Conservation (phyloP, 1,140 invertebrate species). For the Harpegnathos saltator region DNA sequence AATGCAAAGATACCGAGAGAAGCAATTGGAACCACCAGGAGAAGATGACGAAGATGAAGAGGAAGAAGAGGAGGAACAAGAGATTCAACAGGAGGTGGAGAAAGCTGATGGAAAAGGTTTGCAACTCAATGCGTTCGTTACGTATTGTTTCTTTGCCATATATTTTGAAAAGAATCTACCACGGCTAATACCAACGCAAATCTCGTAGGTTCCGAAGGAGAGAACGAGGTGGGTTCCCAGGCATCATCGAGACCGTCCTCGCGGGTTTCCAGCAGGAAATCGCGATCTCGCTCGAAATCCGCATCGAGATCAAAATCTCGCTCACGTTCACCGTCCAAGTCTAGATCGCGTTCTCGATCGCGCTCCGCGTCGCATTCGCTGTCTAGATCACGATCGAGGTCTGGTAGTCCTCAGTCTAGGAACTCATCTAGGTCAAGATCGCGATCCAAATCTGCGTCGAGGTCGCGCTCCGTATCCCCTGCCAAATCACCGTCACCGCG, state of each 20-base stretch:
- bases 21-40: constrained; percentile 94
- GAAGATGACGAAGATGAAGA: constrained; percentile 91
- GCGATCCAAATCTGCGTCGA: constrained; percentile 73
- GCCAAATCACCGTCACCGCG: constrained; percentile 77
- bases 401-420: constrained; percentile 68
- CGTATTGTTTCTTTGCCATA: too few relatives aligned
- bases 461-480: constrained; percentile 75
- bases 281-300: constrained; percentile 76
- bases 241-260: constrained; percentile 79
- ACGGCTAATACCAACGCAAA: constrained; percentile 24
- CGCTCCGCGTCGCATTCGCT: constrained; percentile 45
- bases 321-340: constrained; percentile 76
- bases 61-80: constrained; percentile 81
- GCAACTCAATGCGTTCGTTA: constrained; percentile 17
- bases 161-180: neutral
- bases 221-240: constrained; percentile 76
- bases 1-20: constrained; percentile 94
- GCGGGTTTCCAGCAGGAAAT: constrained; percentile 77
- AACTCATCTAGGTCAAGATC: constrained; percentile 78
- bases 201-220: constrained; percentile 69
- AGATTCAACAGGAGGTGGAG: constrained; percentile 79
- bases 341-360: constrained; percentile 71
- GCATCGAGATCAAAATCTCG: constrained; percentile 77
- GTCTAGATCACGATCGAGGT: constrained; percentile 78
- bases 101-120: constrained; percentile 79